Evolutionary conservation across 2,888 invertebrate species (phyloP), one percentile per base, ranked within the genome.

Genomic region (Clusia tigrina): DNA sequence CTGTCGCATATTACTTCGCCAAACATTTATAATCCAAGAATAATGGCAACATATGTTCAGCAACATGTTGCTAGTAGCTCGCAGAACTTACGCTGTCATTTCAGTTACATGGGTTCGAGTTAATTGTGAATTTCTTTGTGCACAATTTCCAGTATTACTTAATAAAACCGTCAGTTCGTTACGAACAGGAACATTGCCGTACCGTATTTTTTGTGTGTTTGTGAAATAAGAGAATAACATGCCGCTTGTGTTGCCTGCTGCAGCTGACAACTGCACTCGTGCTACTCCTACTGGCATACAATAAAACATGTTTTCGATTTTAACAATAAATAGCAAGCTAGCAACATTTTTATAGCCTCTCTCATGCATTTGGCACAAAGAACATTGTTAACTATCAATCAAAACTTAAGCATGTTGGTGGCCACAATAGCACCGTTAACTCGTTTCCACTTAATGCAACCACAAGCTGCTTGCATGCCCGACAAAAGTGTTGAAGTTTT

Each of bases 401-500:
- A 48, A 18, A 48, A 48, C 48, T 9, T 6, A 18, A 20, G 22
- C 48, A 48, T 6, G 20, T 22, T 12, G 18, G 18, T 5, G 18
- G 48, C 48, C n/a, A n/a, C n/a, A 48, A 48, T 48, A 20, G 22
- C 22, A 20, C 10, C 20, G 20, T 38, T 5, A 17, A 54, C 25
- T 26, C 54, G 32, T 20, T 54, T 26, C 74, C 74, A 76, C 73
- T 71, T 74, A 72, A 69, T 55, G 71, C 26, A 63, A 12, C 23
- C 69, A 65, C 69, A 69, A 67, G 69, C 66, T 62, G 65, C 62
- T 60, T 37, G 57, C 53, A 54, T 38, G 52, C 63, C 32, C 67
- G 68, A 76, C 75, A 70, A 69, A 68, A 71, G 72, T 76, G 75
- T 72, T 77, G 77, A 75, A 74, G 73, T 76, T 75, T 76, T 71